Conservation (phyloP, 2,113 vertebrate species). For the Scopus umbretta region DNA sequence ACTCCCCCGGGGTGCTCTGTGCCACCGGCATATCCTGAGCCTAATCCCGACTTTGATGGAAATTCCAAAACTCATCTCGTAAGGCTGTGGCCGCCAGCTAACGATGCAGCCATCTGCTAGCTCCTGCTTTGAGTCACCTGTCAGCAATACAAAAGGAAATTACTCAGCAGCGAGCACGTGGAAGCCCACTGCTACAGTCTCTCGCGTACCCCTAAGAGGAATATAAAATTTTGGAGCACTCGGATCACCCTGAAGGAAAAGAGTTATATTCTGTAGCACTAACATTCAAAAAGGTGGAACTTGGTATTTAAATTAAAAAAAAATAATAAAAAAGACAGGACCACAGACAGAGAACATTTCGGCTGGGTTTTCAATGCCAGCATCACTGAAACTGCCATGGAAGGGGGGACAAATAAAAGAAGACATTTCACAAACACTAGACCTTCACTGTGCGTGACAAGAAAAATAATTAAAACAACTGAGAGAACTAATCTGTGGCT, state of each 20-base stretch:
- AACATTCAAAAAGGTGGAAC: neutral
- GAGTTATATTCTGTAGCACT: neutral
- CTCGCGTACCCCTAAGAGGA: constrained; percentile 12
- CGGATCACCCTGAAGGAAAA: constrained; percentile 7
- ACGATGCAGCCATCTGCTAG: constrained; percentile 33
- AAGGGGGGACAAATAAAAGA: neutral
- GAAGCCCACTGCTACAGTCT: constrained; percentile 39
- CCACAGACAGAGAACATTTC: neutral
- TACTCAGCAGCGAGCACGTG: constrained; percentile 63
- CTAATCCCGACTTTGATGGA: constrained; percentile 39
- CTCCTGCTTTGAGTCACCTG: constrained; percentile 71
- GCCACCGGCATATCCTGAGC: constrained; percentile 1
- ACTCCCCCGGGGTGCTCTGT: neutral
- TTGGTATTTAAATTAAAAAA: neutral
- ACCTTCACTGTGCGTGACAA: constrained; percentile 70
- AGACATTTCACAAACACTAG: constrained; percentile 68
- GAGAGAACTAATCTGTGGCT: constrained; percentile 63
- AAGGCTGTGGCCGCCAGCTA: constrained; percentile 9
- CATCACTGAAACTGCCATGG: constrained; percentile 49
- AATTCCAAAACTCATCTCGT: constrained; percentile 46
- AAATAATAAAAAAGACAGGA: neutral
- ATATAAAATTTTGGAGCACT: neutral
- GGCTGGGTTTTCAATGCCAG: constrained; percentile 46
- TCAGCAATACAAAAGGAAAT: constrained; percentile 66
- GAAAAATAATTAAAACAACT: constrained; percentile 76